phyloP scores from a whole-genome alignment of 2,113 vertebrate genomes.

The Micronycteris hirsuta region DNA sequence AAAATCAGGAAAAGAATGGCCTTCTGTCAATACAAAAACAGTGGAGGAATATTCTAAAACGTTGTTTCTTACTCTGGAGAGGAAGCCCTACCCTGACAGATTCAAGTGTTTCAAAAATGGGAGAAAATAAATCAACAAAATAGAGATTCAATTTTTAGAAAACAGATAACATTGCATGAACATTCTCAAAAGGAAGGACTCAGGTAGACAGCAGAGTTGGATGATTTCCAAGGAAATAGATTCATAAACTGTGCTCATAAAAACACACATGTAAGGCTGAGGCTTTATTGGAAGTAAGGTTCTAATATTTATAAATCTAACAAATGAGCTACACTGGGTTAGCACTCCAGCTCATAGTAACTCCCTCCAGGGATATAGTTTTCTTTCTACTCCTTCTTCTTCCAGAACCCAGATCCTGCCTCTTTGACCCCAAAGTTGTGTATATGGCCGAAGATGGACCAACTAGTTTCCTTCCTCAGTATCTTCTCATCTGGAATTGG shows the following conservation, averaged over 20 bases:
- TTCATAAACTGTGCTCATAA: not conserved
- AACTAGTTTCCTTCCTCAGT: not conserved
- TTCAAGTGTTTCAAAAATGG: not conserved
- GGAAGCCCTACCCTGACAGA: not conserved
- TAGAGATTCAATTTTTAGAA: not conserved
- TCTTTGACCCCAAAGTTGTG: not conserved
- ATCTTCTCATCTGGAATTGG: not conserved
- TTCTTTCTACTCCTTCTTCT: not conserved
- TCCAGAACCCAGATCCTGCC: not conserved
- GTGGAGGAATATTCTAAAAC: not conserved
- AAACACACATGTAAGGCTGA: not conserved
- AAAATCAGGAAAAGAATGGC: not conserved
- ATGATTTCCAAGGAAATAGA: not conserved
- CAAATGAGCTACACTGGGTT: not conserved
- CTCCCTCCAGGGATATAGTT: not conserved
- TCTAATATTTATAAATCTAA: not conserved
- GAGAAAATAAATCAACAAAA: not conserved
- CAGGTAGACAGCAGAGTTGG: not conserved
- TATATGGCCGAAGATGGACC: not conserved
- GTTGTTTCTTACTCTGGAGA: not conserved
- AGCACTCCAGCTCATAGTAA: not conserved
- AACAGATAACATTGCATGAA: not conserved
- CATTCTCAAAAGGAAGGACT: not conserved
- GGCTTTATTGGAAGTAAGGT: not conserved
- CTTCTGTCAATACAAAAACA: not conserved